These are phyloP conservation scores for Psylliodes chrysocephalus DNA, from an alignment of 2,888 invertebrate genomes.

Conservation along the genomic window DNA sequence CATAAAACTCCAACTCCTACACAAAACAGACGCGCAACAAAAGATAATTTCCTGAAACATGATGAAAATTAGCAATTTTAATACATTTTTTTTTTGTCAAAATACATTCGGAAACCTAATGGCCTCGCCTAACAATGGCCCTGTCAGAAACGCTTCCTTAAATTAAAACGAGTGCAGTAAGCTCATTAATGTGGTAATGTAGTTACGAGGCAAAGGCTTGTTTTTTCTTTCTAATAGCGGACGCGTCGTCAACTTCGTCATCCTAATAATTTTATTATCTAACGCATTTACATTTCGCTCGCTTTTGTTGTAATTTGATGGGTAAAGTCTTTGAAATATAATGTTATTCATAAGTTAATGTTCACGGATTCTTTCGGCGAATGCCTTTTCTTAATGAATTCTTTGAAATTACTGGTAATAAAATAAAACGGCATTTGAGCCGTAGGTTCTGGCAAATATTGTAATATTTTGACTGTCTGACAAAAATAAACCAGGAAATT, in stretches of 20 bases:
- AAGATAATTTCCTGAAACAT: too few species aligned
- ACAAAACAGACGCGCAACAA: too few species aligned
- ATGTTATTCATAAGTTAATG: not conserved
- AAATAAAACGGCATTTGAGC: too few species aligned
- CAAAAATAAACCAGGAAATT: too few species aligned
- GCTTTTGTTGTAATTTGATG: slow-evolving; percentile 18
- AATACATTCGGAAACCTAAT: not conserved
- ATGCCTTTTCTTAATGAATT: not conserved
- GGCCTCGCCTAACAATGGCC: not conserved
- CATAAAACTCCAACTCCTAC: too few species aligned
- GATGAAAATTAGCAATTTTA: too few species aligned
- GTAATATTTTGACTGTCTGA: too few species aligned
- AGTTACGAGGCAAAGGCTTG: slow-evolving; percentile 9
- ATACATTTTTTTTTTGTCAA: too few species aligned
- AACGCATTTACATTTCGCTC: slow-evolving; percentile 18
- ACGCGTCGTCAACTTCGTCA: not conserved
- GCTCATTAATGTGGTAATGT: slow-evolving; percentile 9
- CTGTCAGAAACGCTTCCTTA: not conserved
- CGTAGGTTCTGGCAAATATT: too few species aligned
- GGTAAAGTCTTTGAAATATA: slow-evolving; percentile 22
- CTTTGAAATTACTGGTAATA: too few species aligned
- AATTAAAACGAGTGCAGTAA: slow-evolving; percentile 15
- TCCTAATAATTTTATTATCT: slow-evolving; percentile 15
- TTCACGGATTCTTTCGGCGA: not conserved
- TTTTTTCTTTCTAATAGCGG: not conserved